These are phyloP conservation scores for human DNA, from an alignment of 2,113 vertebrate species.

Conservation along the genomic window GRCh38 chr17:51840501-51841000, in stretches of 20 bases:
- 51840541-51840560: neutral
- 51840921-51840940: neutral
- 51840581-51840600: neutral
- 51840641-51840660: neutral
- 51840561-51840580: neutral
- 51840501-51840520: neutral
- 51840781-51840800: neutral
- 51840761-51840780: neutral
- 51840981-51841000: neutral
- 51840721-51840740: neutral
- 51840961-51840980: neutral
- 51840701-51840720: neutral
- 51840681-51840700: neutral
- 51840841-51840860: neutral
- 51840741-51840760: neutral
- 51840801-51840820: neutral
- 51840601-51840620: conserved; percentile 11
- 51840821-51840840: neutral
- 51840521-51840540: neutral
- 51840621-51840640: neutral
- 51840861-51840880: neutral
- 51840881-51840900: neutral
- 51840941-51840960: neutral
- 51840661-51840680: neutral
- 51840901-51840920: neutral